Conservation (phyloP, 2,888 invertebrate genomes). For the Osedax fenrisi region DNA sequence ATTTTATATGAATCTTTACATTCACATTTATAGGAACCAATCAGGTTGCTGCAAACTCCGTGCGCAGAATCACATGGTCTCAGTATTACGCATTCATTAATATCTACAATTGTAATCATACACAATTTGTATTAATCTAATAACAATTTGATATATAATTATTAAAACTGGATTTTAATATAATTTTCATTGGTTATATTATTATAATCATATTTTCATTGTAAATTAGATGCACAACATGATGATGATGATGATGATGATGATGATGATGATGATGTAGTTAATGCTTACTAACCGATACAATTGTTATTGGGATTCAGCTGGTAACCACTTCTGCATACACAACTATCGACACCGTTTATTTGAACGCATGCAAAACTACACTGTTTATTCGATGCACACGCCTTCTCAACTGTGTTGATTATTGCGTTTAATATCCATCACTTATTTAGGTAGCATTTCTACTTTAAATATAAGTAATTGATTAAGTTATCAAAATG, state of each 20-base stretch:
- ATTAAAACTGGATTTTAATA: not conserved
- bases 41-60: not conserved
- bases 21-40: not conserved
- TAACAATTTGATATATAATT: not conserved
- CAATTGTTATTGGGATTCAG: not conserved
- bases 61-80: slow-evolving; percentile 3
- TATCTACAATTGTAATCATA: not conserved
- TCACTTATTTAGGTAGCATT: too few species aligned
- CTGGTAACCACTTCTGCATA: not conserved
- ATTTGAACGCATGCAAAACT: not conserved
- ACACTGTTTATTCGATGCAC: not conserved
- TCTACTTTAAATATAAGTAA: too few species aligned
- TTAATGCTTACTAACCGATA: too few species aligned
- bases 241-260: too few species aligned
- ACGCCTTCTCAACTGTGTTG: not conserved
- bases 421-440: too few species aligned
- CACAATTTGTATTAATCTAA: too few species aligned
- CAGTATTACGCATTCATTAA: slow-evolving; percentile 5
- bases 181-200: not conserved
- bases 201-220: not conserved
- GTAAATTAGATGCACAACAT: too few species aligned
- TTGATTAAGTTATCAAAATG: too few species aligned
- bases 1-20: slow-evolving; percentile 6
- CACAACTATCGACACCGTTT: not conserved
- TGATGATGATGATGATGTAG: too few species aligned